These are phyloP conservation scores for Loris lydekkerianus DNA, from an alignment of 2,797 vertebrate genomes.

Conservation along the genomic window DNA sequence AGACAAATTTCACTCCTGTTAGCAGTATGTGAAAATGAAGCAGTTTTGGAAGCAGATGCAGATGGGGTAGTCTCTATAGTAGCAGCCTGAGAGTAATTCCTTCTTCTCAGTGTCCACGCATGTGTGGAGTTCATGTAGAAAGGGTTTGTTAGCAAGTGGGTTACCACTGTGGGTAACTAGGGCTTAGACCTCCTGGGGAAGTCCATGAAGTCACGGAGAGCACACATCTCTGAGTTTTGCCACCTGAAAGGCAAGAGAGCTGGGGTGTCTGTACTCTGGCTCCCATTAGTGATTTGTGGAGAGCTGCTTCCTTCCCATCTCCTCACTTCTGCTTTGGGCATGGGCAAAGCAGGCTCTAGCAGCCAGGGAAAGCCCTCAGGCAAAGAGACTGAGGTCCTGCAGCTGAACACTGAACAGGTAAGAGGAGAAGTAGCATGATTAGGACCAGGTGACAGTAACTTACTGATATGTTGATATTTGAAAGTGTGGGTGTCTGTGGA, in stretches of 20 bases:
- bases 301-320: neutral
- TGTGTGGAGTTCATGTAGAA: neutral
- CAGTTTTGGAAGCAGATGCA: neutral
- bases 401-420: neutral
- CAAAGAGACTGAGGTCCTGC: neutral
- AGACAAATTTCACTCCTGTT: conserved; percentile 3
- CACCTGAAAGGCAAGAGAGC: neutral
- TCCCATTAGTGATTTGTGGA: neutral
- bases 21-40: neutral
- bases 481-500: neutral
- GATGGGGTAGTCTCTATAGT: neutral
- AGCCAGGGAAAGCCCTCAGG: neutral
- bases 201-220: neutral
- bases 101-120: neutral
- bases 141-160: neutral
- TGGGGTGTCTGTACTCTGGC: neutral
- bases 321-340: neutral
- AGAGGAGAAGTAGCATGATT: neutral
- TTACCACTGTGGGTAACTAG: neutral
- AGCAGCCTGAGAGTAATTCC: neutral
- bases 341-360: neutral
- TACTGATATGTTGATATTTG: neutral
- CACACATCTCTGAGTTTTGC: neutral
- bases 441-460: neutral
- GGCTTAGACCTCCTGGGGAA: neutral